phyloP scores from a whole-genome alignment of 2,113 vertebrate genomes.

The Hipposideros armiger region DNA sequence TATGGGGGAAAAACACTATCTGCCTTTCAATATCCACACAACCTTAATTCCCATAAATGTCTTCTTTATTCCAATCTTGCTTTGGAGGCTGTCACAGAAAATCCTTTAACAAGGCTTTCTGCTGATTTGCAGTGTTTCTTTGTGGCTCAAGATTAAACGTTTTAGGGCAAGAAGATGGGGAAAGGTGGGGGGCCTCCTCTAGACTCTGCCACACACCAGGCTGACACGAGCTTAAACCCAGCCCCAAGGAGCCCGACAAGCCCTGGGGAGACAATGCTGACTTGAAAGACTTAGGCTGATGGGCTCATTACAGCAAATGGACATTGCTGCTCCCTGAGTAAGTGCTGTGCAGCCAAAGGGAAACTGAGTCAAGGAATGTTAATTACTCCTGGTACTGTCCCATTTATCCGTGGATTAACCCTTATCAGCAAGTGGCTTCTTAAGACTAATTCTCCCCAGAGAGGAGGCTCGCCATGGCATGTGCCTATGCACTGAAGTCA shows the following conservation, averaged over 20 bases:
- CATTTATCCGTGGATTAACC: neutral
- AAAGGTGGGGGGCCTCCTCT: neutral
- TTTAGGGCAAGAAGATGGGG: conserved; percentile 62
- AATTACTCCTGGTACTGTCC: neutral
- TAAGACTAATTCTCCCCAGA: neutral
- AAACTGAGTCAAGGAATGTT: conserved; percentile 54
- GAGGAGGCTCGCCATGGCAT: neutral
- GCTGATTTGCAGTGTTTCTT: neutral
- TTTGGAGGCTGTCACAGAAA: neutral
- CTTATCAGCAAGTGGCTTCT: neutral
- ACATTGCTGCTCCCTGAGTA: neutral
- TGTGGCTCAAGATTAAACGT: conserved; percentile 59
- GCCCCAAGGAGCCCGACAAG: neutral
- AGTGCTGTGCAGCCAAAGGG: neutral
- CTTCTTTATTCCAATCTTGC: neutral
- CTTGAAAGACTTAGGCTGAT: neutral
- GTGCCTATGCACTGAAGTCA: rapidly evolving
- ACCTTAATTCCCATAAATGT: neutral
- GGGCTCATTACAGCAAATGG: neutral
- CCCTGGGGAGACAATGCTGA: rapidly evolving
- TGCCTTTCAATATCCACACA: neutral
- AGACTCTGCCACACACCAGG: neutral
- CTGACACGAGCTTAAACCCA: neutral
- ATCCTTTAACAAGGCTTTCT: neutral
- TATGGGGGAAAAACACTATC: neutral